Percentiles rank a stretch among this genome's conserved stretches.
These are phyloP conservation scores for Bombus pascuorum DNA, from an alignment of 1,140 invertebrate genomes.

Conservation along the genomic window DNA sequence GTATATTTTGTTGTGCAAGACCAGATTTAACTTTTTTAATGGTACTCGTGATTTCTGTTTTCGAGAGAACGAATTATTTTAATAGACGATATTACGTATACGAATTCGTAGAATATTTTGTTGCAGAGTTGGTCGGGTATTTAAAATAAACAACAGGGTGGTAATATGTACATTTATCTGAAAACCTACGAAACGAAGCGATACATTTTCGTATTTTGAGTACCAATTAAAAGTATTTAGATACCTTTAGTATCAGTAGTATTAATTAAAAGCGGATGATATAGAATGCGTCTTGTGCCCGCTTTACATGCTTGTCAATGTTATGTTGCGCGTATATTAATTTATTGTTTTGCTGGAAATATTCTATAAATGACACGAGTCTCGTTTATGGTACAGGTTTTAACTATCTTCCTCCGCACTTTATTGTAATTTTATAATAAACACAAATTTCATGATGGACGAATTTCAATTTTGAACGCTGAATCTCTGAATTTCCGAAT, in stretches of 20 bases:
- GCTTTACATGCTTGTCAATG: not conserved
- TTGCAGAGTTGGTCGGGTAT: no score
- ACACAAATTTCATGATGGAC: no score
- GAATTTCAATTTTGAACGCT: not conserved
- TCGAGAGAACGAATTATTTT: not conserved
- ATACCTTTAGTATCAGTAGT: not conserved
- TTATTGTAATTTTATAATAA: no score
- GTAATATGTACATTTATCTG: not conserved
- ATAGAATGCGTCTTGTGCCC: not conserved
- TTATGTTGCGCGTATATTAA: not conserved
- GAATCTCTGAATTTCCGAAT: not conserved
- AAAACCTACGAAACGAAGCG: not conserved
- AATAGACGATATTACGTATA: not conserved
- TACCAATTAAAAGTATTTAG: constrained; percentile 10
- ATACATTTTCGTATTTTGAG: not conserved
- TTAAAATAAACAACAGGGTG: not conserved
- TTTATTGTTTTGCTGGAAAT: not conserved
- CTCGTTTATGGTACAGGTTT: not conserved
- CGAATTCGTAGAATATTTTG: no score
- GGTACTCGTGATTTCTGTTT: not conserved
- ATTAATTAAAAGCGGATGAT: constrained; percentile 11
- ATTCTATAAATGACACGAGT: not conserved
- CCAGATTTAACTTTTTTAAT: not conserved
- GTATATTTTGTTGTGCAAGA: not conserved
- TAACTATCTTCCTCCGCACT: no score